Conservation (phyloP, 2,888 invertebrate genomes). For the Diplolepis rosae region DNA sequence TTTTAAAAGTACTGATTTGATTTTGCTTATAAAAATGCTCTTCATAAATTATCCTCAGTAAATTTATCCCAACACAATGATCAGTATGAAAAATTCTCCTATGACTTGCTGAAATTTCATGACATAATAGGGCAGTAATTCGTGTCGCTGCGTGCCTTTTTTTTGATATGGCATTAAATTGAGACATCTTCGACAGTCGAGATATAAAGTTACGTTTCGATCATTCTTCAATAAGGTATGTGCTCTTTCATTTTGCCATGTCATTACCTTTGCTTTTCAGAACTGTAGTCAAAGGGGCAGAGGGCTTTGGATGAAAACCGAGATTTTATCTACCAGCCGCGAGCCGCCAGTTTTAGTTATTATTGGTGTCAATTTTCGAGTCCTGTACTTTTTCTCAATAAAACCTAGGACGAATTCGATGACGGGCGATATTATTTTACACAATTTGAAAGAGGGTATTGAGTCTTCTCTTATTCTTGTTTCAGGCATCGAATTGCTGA, state of each 20-base stretch:
- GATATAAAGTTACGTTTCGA: conserved; percentile 8
- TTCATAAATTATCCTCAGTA: background rate
- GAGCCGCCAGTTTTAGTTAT: conserved; percentile 52
- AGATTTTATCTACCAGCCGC: conserved; percentile 63
- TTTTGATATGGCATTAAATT: background rate
- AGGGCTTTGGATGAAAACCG: conserved; percentile 58
- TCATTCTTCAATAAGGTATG: background rate
- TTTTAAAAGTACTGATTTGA: background rate
- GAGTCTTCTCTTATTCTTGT: conserved; percentile 25
- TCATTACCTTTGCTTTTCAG: conserved; percentile 38
- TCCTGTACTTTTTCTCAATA: conserved; percentile 50
- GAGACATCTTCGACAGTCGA: conserved; percentile 1
- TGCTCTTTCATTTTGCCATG: conserved; percentile 29
- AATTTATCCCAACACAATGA: background rate
- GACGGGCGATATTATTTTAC: conserved; percentile 62
- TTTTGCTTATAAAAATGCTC: background rate
- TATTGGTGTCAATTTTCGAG: conserved; percentile 62
- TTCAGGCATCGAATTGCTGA: conserved; percentile 31
- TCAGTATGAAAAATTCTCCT: background rate
- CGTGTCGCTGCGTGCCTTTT: background rate
- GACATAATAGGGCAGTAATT: background rate
- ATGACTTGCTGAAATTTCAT: conserved; percentile 1
- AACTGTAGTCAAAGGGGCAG: conserved; percentile 43
- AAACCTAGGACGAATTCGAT: conserved; percentile 41
- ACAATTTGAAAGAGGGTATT: conserved; percentile 30